Conservation (phyloP, 1,140 invertebrate species). For the Physella acuta region DNA sequence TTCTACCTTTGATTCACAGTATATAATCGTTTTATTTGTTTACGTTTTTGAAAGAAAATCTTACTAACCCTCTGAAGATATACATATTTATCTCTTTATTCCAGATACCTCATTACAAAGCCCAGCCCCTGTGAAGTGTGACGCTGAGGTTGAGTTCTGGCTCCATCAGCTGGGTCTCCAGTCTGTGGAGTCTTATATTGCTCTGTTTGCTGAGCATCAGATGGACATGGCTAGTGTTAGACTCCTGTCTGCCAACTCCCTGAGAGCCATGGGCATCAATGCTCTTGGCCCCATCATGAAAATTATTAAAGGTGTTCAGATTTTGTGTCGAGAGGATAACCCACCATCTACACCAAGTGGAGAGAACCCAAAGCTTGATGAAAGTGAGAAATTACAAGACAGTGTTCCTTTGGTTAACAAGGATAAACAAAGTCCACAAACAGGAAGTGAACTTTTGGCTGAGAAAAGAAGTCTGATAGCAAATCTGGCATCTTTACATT, state of each 20-base stretch:
- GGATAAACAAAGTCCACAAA: background rate
- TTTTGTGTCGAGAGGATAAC: constrained; percentile 30
- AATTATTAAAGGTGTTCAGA: constrained; percentile 44
- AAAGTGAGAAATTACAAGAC: background rate
- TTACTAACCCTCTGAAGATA: too few relatives aligned
- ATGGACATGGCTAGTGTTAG: constrained; percentile 45
- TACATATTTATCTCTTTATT: too few relatives aligned
- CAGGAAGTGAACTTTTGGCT: background rate
- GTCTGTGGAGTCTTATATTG: constrained; percentile 41
- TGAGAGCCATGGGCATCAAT: constrained; percentile 50
- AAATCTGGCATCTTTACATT: background rate
- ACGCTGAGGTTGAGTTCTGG: constrained; percentile 46
- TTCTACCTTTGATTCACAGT: too few relatives aligned
- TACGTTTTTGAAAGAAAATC: too few relatives aligned
- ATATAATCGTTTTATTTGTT: too few relatives aligned
- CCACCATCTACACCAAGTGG: background rate
- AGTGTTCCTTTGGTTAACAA: too few relatives aligned
- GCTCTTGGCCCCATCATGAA: constrained; percentile 49
- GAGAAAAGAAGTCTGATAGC: background rate
- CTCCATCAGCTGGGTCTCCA: constrained; percentile 39
- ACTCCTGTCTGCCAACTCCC: constrained; percentile 37
- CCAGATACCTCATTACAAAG: too few relatives aligned
- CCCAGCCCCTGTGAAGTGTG: too few relatives aligned
- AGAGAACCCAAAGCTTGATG: background rate
- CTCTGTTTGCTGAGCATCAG: constrained; percentile 49